Percentiles rank a stretch among this genome's conserved stretches.
phyloP scores from a whole-genome alignment of 2,888 invertebrate genomes.

The Panorpa germanica region DNA sequence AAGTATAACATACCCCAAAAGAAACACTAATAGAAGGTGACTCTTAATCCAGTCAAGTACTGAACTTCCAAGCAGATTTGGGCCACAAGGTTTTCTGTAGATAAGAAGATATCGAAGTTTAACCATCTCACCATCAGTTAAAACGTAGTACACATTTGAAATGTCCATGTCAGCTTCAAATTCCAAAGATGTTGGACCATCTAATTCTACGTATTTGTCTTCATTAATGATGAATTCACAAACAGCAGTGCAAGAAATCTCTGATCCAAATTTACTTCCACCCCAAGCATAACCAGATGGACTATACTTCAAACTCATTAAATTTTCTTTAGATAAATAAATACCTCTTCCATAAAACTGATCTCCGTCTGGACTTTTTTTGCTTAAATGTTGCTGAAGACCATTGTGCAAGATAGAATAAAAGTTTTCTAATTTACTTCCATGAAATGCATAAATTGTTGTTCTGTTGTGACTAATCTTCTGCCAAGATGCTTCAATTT shows the following conservation, averaged over 20 bases:
- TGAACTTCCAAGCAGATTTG: too few species aligned
- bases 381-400: constrained; percentile 50
- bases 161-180: constrained; percentile 28
- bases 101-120: constrained; percentile 57
- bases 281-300: constrained; percentile 60
- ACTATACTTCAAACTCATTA: constrained; percentile 50
- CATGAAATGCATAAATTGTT: constrained; percentile 56
- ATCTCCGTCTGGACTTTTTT: too few species aligned
- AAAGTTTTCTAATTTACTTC: constrained; percentile 63
- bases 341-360: constrained; percentile 61
- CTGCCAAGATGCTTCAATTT: too few species aligned
- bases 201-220: too few species aligned
- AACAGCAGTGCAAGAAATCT: constrained; percentile 56
- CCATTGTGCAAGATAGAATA: constrained; percentile 64
- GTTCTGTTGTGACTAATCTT: too few species aligned
- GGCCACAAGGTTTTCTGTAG: constrained; percentile 35
- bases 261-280: constrained; percentile 51
- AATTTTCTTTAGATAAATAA: constrained; percentile 55
- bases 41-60: too few species aligned
- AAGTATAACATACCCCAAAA: too few species aligned
- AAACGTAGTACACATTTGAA: constrained; percentile 52
- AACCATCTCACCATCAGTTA: constrained; percentile 56
- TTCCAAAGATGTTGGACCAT: too few species aligned
- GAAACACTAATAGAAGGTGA: too few species aligned
- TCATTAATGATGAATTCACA: constrained; percentile 70